These are phyloP conservation scores for Prosapia bicincta DNA, from an alignment of 2,888 invertebrate species.

Conservation along the genomic window DNA sequence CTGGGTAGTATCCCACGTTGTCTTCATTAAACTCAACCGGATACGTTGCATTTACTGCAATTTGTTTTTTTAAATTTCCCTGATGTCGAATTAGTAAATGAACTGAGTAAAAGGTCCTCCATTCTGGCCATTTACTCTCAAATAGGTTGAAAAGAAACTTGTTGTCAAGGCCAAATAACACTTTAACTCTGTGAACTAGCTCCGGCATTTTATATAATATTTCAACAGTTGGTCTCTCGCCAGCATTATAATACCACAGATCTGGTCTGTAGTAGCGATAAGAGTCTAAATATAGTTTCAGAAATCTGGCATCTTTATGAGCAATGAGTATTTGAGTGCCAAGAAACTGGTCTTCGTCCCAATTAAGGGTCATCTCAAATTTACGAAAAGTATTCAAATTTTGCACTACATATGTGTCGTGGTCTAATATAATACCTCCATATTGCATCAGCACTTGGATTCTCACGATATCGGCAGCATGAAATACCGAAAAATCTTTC, in stretches of 20 bases:
- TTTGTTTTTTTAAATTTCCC: neutral
- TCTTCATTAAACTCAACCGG: slow-evolving; percentile 28
- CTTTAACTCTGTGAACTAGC: slow-evolving; percentile 44
- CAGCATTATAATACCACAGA: slow-evolving; percentile 47
- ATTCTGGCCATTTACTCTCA: slow-evolving; percentile 14
- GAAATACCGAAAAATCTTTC: neutral
- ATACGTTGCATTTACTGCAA: slow-evolving; percentile 11
- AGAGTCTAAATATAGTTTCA: slow-evolving; percentile 40
- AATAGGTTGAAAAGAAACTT: slow-evolving; percentile 4
- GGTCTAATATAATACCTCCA: slow-evolving; percentile 45
- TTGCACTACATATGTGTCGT: slow-evolving; percentile 42
- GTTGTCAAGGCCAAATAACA: slow-evolving; percentile 44
- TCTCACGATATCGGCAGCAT: neutral
- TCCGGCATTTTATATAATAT: slow-evolving; percentile 43
- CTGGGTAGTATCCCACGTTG: slow-evolving; percentile 21
- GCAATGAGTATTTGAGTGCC: slow-evolving; percentile 40
- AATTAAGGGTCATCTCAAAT: slow-evolving; percentile 43
- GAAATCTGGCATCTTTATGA: slow-evolving; percentile 42
- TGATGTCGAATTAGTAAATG: neutral
- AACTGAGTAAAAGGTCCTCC: slow-evolving; percentile 14
- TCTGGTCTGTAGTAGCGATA: slow-evolving; percentile 40
- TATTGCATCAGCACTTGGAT: slow-evolving; percentile 36
- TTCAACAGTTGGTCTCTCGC: slow-evolving; percentile 44
- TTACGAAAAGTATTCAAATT: slow-evolving; percentile 41
- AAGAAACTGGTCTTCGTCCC: slow-evolving; percentile 35